Percentiles rank a stretch among this genome's conserved stretches.
phyloP scores from a whole-genome alignment of 2,113 vertebrate species.

The Beaufortia kweichowensis region DNA sequence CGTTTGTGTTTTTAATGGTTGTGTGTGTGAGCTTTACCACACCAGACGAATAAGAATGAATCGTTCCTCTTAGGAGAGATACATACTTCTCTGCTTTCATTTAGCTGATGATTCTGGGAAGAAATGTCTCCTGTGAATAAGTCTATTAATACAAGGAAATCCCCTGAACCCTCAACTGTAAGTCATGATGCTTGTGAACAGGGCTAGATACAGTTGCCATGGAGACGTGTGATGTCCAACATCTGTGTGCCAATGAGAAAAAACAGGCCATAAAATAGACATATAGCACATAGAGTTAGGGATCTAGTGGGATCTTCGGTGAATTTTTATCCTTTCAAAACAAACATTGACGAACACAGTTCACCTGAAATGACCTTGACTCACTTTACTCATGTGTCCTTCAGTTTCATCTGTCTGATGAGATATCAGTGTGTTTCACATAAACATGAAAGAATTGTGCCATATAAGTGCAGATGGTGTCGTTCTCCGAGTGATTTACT shows the following conservation, averaged over 20 bases:
- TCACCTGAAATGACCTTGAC: conserved; percentile 2
- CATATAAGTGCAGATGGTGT: conserved; percentile 11
- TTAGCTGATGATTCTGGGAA: conserved; percentile 13
- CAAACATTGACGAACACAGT: neutral
- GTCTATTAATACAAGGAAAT: conserved; percentile 28
- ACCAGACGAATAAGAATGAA: neutral
- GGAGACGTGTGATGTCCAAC: conserved; percentile 71
- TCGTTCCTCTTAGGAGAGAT: conserved; percentile 5
- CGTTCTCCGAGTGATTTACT: conserved; percentile 38
- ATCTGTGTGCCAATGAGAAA: conserved; percentile 57
- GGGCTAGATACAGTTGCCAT: conserved; percentile 68
- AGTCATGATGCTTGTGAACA: conserved; percentile 64
- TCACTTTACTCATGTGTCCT: neutral
- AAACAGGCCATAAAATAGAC: neutral
- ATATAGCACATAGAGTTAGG: too few relatives aligned
- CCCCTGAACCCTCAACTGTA: conserved; percentile 50
- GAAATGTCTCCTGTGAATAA: conserved; percentile 26
- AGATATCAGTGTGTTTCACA: conserved; percentile 19
- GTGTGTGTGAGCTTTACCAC: neutral
- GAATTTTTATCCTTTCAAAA: conserved; percentile 15
- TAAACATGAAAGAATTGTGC: conserved; percentile 13
- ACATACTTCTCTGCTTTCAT: conserved; percentile 5
- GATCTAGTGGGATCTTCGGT: too few relatives aligned
- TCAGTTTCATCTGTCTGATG: conserved; percentile 4
- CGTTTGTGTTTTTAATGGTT: too few relatives aligned